Percentiles rank a stretch among this genome's conserved stretches.
Conservation (phyloP, 2,113 vertebrate genomes). For the Rallus limicola region DNA sequence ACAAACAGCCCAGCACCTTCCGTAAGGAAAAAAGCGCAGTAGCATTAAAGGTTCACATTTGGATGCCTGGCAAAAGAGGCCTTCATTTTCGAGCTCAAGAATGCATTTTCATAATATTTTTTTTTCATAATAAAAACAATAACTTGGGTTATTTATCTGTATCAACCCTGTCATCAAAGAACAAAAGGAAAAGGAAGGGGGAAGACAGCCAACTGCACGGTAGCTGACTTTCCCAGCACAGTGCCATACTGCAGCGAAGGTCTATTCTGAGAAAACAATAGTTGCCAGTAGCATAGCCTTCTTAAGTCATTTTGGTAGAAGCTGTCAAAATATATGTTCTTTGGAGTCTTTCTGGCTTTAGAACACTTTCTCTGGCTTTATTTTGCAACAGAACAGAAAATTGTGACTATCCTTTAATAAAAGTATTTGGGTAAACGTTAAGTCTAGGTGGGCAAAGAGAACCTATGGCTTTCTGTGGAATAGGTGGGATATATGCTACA, state of each 20-base stretch:
- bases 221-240: slow-evolving; percentile 5
- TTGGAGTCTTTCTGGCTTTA: background rate
- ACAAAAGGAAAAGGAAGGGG: background rate
- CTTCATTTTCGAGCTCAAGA: background rate
- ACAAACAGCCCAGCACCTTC: background rate
- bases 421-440: background rate
- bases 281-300: slow-evolving; percentile 15
- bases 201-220: background rate
- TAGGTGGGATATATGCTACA: background rate
- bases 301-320: slow-evolving; percentile 45
- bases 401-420: background rate
- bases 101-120: background rate
- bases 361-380: slow-evolving; percentile 23
- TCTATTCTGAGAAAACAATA: slow-evolving; percentile 42
- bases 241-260: slow-evolving; percentile 1
- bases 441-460: background rate
- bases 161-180: background rate
- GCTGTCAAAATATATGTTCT: slow-evolving; percentile 39
- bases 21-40: background rate
- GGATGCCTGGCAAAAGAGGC: background rate
- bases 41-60: background rate
- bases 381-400: background rate
- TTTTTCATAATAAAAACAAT: background rate
- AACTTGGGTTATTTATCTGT: background rate
- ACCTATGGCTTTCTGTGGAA: background rate